Evolutionary conservation across 2,797 vertebrate species (phyloP).

Genomic region (Microctenopoma lineatum): DNA sequence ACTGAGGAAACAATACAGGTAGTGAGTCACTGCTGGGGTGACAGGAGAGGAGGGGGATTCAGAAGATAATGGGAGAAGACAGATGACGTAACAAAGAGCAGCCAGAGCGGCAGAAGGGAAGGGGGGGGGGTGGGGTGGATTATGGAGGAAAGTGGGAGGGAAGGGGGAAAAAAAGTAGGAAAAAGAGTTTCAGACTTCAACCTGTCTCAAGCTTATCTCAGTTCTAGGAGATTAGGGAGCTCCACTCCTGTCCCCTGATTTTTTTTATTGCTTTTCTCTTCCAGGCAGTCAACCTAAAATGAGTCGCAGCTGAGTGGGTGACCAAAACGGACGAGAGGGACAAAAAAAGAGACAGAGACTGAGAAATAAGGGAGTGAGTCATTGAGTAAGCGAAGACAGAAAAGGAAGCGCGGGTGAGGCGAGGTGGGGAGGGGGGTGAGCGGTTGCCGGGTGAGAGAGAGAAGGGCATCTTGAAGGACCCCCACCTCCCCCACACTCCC

Average conservation of each 20-base stretch:
- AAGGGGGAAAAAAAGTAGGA: slow-evolving; percentile 35
- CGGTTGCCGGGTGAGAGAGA: slow-evolving; percentile 83
- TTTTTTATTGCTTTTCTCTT: neutral
- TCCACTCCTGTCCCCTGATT: slow-evolving; percentile 21
- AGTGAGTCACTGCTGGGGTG: slow-evolving; percentile 79
- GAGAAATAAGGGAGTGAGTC: slow-evolving; percentile 68
- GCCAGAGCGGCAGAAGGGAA: slow-evolving; percentile 69
- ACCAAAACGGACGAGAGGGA: slow-evolving; percentile 56
- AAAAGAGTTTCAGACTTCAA: slow-evolving; percentile 72
- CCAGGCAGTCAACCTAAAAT: slow-evolving; percentile 31
- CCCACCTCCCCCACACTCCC: slow-evolving; percentile 68
- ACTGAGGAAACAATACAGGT: slow-evolving; percentile 84
- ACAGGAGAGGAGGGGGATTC: slow-evolving; percentile 45
- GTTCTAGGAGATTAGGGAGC: slow-evolving; percentile 25
- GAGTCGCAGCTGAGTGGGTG: slow-evolving; percentile 69
- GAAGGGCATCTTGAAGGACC: slow-evolving; percentile 84
- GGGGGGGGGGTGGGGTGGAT: slow-evolving; percentile 25
- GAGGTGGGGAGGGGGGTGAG: slow-evolving; percentile 47
- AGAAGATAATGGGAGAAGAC: slow-evolving; percentile 79
- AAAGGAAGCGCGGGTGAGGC: slow-evolving; percentile 22
- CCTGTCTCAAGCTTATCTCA: slow-evolving; percentile 65
- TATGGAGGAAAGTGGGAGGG: slow-evolving; percentile 34
- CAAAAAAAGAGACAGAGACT: slow-evolving; percentile 57
- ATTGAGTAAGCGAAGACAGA: slow-evolving; percentile 61
- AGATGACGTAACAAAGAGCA: slow-evolving; percentile 87